Evolutionary conservation across 2,888 invertebrate genomes (phyloP).

Genomic region (Ferrisia virgata): DNA sequence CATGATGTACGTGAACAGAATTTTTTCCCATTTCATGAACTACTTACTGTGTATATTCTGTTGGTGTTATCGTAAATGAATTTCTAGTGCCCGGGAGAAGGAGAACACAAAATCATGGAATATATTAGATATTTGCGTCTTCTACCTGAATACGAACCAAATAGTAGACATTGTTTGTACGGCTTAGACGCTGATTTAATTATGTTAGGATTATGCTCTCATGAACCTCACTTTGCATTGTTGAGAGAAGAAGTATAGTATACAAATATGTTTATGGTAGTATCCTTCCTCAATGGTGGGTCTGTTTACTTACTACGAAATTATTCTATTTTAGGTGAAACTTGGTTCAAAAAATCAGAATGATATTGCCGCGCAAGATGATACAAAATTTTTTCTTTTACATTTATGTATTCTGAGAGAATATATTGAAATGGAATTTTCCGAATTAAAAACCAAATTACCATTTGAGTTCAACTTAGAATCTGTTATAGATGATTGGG

Average conservation of each 20-base stretch:
- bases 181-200: constrained; percentile 97
- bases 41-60: constrained; percentile 60
- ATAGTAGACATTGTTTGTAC: constrained; percentile 93
- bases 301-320: neutral
- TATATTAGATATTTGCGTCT: constrained; percentile 87
- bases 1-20: constrained; percentile 81
- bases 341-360: constrained; percentile 62
- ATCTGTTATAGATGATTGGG: constrained; percentile 95
- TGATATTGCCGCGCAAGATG: constrained; percentile 73
- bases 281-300: neutral
- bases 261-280: neutral
- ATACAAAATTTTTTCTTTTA: constrained; percentile 87
- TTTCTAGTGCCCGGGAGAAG: constrained; percentile 94
- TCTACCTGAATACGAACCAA: constrained; percentile 78
- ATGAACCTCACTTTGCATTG: constrained; percentile 92
- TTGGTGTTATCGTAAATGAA: neutral
- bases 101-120: constrained; percentile 98
- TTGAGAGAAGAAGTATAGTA: constrained; percentile 88
- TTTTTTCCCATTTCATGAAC: constrained; percentile 70
- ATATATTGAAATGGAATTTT: constrained; percentile 89
- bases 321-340: constrained; percentile 60
- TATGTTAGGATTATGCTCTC: constrained; percentile 91
- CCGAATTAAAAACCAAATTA: constrained; percentile 63
- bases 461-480: constrained; percentile 80
- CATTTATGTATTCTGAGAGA: constrained; percentile 89